A percentile compares a stretch with the other conserved stretches of the same genome.
phyloP scores from a whole-genome alignment of 1,140 invertebrate species.

The Cherax destructor region DNA sequence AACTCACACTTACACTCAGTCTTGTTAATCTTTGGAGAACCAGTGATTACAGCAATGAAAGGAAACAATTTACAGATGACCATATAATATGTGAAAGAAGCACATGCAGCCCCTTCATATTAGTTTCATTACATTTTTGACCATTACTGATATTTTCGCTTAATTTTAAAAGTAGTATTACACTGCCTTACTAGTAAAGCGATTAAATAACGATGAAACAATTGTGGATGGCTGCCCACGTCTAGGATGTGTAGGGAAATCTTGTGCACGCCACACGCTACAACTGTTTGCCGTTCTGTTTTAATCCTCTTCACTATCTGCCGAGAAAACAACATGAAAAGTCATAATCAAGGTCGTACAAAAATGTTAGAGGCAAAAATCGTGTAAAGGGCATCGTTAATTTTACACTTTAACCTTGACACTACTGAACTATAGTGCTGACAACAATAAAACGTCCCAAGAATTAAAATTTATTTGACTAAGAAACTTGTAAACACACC shows the following conservation, averaged over 20 bases:
- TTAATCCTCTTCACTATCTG: not conserved
- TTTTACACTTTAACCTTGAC: not conserved
- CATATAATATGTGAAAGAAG: no score
- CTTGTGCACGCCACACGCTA: not conserved
- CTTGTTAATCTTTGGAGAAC: no score
- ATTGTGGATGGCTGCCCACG: not conserved
- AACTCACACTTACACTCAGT: no score
- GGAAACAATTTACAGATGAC: no score
- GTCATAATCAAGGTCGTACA: not conserved
- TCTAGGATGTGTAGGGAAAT: not conserved
- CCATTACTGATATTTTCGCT: no score
- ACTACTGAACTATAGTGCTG: not conserved
- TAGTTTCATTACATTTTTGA: no score
- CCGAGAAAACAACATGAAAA: not conserved
- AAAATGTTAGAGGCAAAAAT: not conserved
- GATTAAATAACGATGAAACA: not conserved
- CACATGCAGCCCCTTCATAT: no score
- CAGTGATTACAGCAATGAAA: no score
- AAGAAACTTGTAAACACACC: not conserved
- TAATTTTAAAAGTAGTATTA: no score
- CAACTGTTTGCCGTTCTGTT: not conserved
- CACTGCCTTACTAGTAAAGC: no score
- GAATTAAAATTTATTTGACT: not conserved
- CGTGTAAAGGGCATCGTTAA: not conserved
- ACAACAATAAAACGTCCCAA: not conserved